Evolutionary conservation across 2,113 vertebrate genomes (phyloP).

Genomic region (Fukomys damarensis): DNA sequence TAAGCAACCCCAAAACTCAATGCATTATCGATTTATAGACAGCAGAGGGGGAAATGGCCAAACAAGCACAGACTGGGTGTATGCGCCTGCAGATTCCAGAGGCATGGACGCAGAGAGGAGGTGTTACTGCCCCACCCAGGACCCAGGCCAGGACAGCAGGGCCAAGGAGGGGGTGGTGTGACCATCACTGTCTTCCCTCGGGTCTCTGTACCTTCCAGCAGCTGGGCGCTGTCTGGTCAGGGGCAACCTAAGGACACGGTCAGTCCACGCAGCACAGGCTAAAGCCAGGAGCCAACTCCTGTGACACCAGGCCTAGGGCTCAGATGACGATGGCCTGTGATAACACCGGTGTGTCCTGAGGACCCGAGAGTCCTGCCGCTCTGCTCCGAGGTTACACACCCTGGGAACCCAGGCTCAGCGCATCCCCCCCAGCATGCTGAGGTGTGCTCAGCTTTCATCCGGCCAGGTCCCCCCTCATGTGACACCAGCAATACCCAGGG

Average conservation of each 20-base stretch:
- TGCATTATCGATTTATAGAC: not conserved
- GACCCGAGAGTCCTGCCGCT: not conserved
- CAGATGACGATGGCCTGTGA: not conserved
- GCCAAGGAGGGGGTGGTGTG: accelerated
- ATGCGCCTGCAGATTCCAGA: accelerated
- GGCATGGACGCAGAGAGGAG: not conserved
- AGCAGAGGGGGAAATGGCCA: not conserved
- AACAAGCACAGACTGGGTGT: accelerated
- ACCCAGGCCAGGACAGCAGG: not conserved
- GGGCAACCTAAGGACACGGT: conserved; percentile 21
- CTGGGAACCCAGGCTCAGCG: not conserved
- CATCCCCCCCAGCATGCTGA: accelerated
- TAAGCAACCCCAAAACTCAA: not conserved
- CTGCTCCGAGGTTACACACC: not conserved
- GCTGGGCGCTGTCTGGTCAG: not conserved
- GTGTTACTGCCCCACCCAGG: not conserved
- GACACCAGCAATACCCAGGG: not conserved
- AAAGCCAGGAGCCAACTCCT: not conserved
- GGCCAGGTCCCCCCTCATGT: accelerated
- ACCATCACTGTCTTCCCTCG: accelerated
- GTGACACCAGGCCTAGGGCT: not conserved
- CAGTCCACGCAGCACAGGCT: not conserved
- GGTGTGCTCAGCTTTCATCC: not conserved
- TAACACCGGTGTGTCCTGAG: not conserved
- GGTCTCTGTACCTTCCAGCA: conserved; percentile 59